Conservation (phyloP, 1,140 invertebrate species). For the Halesus radiatus region DNA sequence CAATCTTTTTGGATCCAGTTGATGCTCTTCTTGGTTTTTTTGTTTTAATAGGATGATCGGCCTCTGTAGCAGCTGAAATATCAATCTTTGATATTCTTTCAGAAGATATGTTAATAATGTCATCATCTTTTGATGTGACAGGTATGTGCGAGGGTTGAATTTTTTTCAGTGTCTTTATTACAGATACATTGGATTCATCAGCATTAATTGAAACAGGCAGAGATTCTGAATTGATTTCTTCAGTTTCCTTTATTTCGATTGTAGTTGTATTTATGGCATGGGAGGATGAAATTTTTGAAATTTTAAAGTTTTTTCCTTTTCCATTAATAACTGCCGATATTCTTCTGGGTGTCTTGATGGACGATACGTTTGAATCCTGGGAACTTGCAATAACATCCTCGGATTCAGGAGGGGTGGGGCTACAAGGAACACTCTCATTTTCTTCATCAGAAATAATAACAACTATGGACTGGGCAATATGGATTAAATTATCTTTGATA, state of each 20-base stretch:
- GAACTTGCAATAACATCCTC: conserved; percentile 70
- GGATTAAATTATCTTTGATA: background rate
- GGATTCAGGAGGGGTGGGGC: conserved; percentile 41
- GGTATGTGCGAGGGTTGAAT: too few relatives aligned
- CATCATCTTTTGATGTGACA: too few relatives aligned
- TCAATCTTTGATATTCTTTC: too few relatives aligned
- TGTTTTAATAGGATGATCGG: too few relatives aligned
- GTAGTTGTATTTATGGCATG: background rate
- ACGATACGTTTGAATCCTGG: conserved; percentile 66
- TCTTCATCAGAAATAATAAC: conserved; percentile 25
- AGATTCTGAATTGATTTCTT: background rate
- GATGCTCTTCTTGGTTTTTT: too few relatives aligned
- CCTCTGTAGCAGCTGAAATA: too few relatives aligned
- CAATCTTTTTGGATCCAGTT: too few relatives aligned
- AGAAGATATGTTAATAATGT: too few relatives aligned
- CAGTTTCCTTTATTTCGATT: conserved; percentile 1
- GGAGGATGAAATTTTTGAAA: background rate
- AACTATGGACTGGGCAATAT: background rate
- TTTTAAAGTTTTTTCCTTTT: conserved; percentile 13
- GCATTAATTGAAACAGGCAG: background rate
- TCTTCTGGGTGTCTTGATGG: conserved; percentile 61
- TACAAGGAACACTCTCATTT: background rate
- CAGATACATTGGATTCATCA: too few relatives aligned
- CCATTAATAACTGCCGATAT: conserved; percentile 32
- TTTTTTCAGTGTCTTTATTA: too few relatives aligned